Percentiles rank a stretch among this genome's conserved stretches.
Evolutionary conservation across 2,888 invertebrate species (phyloP).

Genomic region (Papilio demoleus): DNA sequence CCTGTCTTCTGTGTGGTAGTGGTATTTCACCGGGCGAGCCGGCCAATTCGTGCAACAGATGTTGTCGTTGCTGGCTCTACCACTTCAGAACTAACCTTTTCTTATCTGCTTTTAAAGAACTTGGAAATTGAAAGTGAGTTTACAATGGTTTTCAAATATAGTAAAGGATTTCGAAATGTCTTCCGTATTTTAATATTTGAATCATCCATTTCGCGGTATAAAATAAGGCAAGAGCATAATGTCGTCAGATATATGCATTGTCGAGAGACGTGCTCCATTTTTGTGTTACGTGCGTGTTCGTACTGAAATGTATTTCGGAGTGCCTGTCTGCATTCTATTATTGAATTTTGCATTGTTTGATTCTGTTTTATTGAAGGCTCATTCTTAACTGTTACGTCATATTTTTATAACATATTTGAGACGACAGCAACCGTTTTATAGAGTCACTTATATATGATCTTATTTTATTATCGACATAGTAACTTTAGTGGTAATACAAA

Average conservation of each 20-base stretch:
- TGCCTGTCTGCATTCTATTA: conserved; percentile 13
- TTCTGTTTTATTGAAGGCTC: conserved; percentile 12
- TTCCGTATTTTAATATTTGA: conserved; percentile 15
- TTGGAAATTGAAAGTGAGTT: too few species aligned
- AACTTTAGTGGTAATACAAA: too few species aligned
- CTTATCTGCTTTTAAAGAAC: too few species aligned
- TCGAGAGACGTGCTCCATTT: conserved; percentile 22
- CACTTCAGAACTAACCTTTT: too few species aligned
- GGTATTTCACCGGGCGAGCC: too few species aligned
- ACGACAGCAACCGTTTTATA: neutral
- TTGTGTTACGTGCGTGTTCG: conserved; percentile 20
- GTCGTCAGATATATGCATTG: conserved; percentile 23
- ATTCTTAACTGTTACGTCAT: conserved; percentile 3
- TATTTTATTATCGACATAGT: too few species aligned
- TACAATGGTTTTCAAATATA: too few species aligned
- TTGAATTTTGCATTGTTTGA: conserved; percentile 18
- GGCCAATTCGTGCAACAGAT: too few species aligned
- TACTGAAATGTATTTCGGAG: conserved; percentile 20
- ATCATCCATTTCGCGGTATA: conserved; percentile 15
- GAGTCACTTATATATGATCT: neutral
- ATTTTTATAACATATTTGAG: neutral
- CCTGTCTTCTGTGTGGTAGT: too few species aligned
- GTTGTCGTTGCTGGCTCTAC: too few species aligned
- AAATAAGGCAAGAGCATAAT: conserved; percentile 19
- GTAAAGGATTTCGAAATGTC: neutral